Evolutionary conservation across 2,888 invertebrate genomes (phyloP).

Genomic region (Myopa testacea): DNA sequence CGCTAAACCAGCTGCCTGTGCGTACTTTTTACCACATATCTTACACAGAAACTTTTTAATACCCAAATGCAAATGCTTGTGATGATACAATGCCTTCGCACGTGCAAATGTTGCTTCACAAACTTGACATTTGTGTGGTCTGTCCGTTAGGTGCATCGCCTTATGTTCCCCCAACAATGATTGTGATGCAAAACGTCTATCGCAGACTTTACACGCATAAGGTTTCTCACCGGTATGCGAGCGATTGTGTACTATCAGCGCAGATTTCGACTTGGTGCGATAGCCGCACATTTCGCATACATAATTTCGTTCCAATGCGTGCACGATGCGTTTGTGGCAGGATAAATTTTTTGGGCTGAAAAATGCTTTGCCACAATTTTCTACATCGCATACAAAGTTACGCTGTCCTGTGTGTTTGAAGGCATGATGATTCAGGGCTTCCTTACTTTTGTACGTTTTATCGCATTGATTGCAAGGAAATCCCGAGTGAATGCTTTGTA

Average conservation of each 20-base stretch:
- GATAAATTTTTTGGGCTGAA: slow-evolving; percentile 36
- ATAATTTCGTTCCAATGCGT: slow-evolving; percentile 40
- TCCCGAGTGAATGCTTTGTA: slow-evolving; percentile 54
- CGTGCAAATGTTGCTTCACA: slow-evolving; percentile 60
- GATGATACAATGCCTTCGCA: slow-evolving; percentile 59
- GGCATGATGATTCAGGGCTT: slow-evolving; percentile 54
- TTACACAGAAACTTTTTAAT: slow-evolving; percentile 62
- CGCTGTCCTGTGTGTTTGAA: slow-evolving; percentile 51
- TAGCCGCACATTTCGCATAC: slow-evolving; percentile 62
- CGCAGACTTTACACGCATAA: slow-evolving; percentile 56
- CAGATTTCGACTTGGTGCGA: slow-evolving; percentile 58
- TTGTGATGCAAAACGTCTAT: slow-evolving; percentile 57
- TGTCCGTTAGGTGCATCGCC: slow-evolving; percentile 61
- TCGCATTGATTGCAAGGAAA: slow-evolving; percentile 52
- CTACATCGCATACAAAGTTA: slow-evolving; percentile 37
- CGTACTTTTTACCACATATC: slow-evolving; percentile 60
- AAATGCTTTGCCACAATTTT: slow-evolving; percentile 44
- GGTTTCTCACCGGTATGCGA: slow-evolving; percentile 62
- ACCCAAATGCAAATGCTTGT: slow-evolving; percentile 58
- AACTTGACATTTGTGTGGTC: slow-evolving; percentile 56
- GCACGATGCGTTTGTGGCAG: slow-evolving; percentile 42
- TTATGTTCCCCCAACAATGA: slow-evolving; percentile 59
- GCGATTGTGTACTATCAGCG: slow-evolving; percentile 57
- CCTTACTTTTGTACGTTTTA: slow-evolving; percentile 54
- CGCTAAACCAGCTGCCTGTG: slow-evolving; percentile 63